These are phyloP conservation scores for Bombylius discolor DNA, from an alignment of 2,888 invertebrate species.

Conservation along the genomic window DNA sequence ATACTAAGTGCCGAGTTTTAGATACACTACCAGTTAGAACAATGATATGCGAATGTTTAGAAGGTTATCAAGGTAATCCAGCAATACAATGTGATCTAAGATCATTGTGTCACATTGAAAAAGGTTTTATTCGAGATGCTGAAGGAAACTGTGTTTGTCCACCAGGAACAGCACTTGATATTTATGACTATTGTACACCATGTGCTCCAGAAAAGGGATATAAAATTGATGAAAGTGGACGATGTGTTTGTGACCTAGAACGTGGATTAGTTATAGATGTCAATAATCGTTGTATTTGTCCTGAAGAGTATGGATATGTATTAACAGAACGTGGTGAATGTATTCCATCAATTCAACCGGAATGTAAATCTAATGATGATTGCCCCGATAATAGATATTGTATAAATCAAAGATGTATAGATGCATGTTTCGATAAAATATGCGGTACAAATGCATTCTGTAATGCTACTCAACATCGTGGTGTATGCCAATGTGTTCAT, in stretches of 20 bases:
- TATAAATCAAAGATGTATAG: constrained; percentile 61
- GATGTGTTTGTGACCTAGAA: constrained; percentile 69
- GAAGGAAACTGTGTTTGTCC: constrained; percentile 62
- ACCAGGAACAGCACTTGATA: constrained; percentile 60
- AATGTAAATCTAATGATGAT: constrained; percentile 57
- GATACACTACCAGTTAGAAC: constrained; percentile 75
- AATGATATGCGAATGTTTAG: constrained; percentile 76
- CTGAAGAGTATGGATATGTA: constrained; percentile 52
- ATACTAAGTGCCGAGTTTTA: constrained; percentile 63
- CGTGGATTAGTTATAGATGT: constrained; percentile 67
- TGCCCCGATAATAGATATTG: constrained; percentile 68
- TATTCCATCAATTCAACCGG: constrained; percentile 38
- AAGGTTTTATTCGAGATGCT: constrained; percentile 49
- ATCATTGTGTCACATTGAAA: constrained; percentile 49
- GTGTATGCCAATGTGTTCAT: constrained; percentile 62
- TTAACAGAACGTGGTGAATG: constrained; percentile 50
- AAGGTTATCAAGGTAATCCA: constrained; percentile 79
- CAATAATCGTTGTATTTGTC: constrained; percentile 62
- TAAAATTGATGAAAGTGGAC: constrained; percentile 60
- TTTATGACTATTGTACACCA: constrained; percentile 62
- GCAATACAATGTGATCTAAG: constrained; percentile 63
- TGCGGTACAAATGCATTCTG: constrained; percentile 70
- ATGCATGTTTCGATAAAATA: constrained; percentile 59
- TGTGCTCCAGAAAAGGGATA: constrained; percentile 60
- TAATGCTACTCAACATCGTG: constrained; percentile 61